These are phyloP conservation scores for Apamea monoglypha DNA, from an alignment of 2,888 invertebrate species.

Conservation along the genomic window DNA sequence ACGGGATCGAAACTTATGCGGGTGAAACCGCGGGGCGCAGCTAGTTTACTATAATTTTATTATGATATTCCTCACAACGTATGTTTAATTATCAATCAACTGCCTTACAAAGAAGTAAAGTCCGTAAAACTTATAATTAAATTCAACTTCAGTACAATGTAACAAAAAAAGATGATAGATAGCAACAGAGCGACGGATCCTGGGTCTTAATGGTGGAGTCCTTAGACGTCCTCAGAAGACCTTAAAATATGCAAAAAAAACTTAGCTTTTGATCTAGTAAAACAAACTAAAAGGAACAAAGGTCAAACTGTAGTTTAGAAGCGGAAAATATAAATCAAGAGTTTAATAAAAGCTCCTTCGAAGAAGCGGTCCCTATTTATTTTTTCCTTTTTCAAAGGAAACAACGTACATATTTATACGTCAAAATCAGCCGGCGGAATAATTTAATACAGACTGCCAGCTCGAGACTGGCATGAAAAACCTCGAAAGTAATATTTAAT, in stretches of 20 bases:
- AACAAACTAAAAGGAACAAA: neutral
- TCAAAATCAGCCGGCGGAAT: neutral
- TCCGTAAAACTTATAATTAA: neutral
- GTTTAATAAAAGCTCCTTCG: neutral
- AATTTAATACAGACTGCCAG: slow-evolving; percentile 8
- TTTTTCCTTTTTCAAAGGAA: neutral
- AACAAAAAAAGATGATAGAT: slow-evolving; percentile 1
- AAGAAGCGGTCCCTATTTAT: neutral
- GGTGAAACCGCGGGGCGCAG: too few species aligned
- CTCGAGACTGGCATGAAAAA: neutral
- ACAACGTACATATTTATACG: neutral
- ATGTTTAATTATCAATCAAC: too few species aligned
- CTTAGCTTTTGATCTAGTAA: neutral
- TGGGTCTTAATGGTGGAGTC: neutral
- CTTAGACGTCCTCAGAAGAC: too few species aligned
- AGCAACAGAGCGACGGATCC: neutral
- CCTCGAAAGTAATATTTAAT: neutral
- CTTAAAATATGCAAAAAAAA: neutral
- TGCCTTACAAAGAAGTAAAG: neutral
- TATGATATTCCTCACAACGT: neutral
- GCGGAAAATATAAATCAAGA: neutral
- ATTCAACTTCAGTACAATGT: slow-evolving; percentile 1
- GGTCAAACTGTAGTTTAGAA: neutral
- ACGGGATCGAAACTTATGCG: too few species aligned
- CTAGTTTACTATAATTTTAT: neutral